Base-by-base conservation (phyloP, 2,113 vertebrate species). In the Anser cygnoides region DNA sequence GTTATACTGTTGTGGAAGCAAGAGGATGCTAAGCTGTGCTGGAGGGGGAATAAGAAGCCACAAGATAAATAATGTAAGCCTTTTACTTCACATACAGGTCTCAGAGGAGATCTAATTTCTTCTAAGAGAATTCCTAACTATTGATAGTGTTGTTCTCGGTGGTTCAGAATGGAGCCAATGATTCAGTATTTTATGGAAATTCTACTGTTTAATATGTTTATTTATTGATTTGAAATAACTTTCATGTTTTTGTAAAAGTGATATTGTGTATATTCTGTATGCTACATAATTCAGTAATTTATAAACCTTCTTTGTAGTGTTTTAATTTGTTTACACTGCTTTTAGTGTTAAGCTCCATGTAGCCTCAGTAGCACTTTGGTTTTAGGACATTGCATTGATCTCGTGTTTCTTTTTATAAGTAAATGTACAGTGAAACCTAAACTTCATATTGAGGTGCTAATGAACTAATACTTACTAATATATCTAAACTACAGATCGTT, bases 141-240 rank as follows among this genome's bases (percentile, higher is more conserved):
- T 89, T 84, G 78, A 62, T 75, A 58, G 63, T 65, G 62, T 49
- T 86, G 89, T 19, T 35, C 43, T 89, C 31, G 6, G 4, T 66
- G 82, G 15, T 82, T 93, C 29, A 70, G 79, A 89, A 23, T 44
- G 43, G 52, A 84, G 55, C 33, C 33, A 77, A 21, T 82, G 57
- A 68, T 73, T 74, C 46, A 75, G 13, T 90, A 46, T 93, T 95
- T 96, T 84, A 90, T 84, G 72, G 23, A 37, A 10, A 61, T 75
- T 86, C 20, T 92, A 16, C 41, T 88, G 41, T 91, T 95, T 90
- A 93, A n/a, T 13, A 3, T 79, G 6, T 37, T 76, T 81, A 75
- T 44, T 89, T 93, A 84, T 84, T 2, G 1, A 8, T 84, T 55
- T 84, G 25, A 4, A 49, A 4, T 88, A 8, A 31, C 8, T 21